Conservation (phyloP, 92 coral and sea anemone species). For the Zoanthus solanderi region DNA sequence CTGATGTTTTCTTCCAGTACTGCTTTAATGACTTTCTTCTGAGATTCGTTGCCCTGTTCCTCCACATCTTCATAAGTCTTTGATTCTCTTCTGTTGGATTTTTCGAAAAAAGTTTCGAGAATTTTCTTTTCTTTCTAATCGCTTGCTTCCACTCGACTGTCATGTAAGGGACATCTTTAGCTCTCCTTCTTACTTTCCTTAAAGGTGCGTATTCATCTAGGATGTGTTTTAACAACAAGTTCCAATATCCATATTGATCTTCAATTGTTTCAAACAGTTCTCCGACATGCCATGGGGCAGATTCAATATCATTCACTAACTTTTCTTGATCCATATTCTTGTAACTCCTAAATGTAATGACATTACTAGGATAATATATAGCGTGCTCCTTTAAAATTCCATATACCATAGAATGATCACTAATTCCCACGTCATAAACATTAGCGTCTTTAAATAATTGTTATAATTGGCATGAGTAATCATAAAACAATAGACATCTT, state of each 20-base stretch:
- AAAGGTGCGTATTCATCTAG: slow-evolving; percentile 28
- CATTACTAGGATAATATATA: too few relatives aligned
- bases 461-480: too few relatives aligned
- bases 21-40: slow-evolving; percentile 23
- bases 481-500: too few relatives aligned
- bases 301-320: neutral
- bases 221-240: slow-evolving; percentile 26
- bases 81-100: neutral
- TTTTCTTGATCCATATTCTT: neutral
- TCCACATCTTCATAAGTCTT: neutral
- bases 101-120: neutral
- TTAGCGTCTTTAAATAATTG: too few relatives aligned
- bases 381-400: too few relatives aligned
- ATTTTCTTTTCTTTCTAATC: slow-evolving; percentile 10
- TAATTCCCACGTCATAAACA: too few relatives aligned
- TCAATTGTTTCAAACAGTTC: slow-evolving; percentile 29
- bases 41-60: slow-evolving; percentile 32
- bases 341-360: slow-evolving; percentile 14
- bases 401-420: too few relatives aligned
- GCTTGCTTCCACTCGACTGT: slow-evolving; percentile 48
- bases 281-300: slow-evolving; percentile 45
- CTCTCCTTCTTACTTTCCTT: slow-evolving; percentile 39
- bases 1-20: slow-evolving; percentile 10
- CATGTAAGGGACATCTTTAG: slow-evolving; percentile 52
- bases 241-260: slow-evolving; percentile 43